Conservation (phyloP, 1,140 invertebrate genomes). For the Ceratosolen fusciceps region DNA sequence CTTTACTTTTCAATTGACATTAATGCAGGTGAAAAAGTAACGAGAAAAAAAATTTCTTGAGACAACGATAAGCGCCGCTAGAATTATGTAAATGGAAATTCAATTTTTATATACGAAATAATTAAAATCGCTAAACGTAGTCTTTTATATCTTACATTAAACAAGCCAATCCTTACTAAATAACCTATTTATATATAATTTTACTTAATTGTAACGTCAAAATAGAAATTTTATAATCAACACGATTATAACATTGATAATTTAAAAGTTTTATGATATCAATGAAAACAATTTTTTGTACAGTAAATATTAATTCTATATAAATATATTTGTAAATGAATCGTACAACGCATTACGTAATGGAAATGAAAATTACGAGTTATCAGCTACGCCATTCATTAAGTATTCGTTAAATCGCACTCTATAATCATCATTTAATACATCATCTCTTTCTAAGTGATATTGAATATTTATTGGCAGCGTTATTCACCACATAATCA, state of each 20-base stretch:
- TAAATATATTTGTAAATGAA: background rate
- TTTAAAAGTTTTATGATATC: slow-evolving; percentile 10
- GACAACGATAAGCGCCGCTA: slow-evolving; percentile 13
- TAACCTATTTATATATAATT: slow-evolving; percentile 29
- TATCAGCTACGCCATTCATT: slow-evolving; percentile 6
- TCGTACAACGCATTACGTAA: background rate
- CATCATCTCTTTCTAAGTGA: background rate
- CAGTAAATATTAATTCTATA: background rate
- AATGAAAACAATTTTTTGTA: background rate
- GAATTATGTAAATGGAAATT: slow-evolving; percentile 15
- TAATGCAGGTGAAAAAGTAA: no score
- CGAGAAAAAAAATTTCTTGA: slow-evolving; percentile 25
- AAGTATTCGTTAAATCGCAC: background rate
- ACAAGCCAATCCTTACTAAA: slow-evolving; percentile 22
- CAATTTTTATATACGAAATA: slow-evolving; percentile 18
- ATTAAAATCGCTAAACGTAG: slow-evolving; percentile 14
- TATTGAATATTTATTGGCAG: background rate
- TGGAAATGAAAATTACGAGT: background rate
- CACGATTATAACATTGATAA: slow-evolving; percentile 36
- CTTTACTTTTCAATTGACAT: no score
- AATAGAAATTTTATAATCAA: slow-evolving; percentile 38
- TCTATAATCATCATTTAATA: background rate
- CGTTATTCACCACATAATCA: background rate
- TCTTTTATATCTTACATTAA: slow-evolving; percentile 14
- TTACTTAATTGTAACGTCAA: slow-evolving; percentile 18